A percentile compares a stretch with the other conserved stretches of the same genome.
phyloP scores from a whole-genome alignment of 2,888 invertebrate genomes.

The Nymphalis polychloros region DNA sequence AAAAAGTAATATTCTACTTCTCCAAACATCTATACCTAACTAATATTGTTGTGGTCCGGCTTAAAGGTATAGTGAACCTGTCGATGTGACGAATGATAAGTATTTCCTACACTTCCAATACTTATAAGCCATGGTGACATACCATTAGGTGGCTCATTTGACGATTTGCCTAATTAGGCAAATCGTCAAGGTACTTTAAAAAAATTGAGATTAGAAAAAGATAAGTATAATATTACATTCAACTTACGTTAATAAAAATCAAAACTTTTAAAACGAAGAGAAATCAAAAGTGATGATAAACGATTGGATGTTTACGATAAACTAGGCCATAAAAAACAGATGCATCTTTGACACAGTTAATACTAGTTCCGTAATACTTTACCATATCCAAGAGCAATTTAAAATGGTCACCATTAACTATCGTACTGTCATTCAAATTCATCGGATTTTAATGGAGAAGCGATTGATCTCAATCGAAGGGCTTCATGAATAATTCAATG shows the following conservation, averaged over 20 bases:
- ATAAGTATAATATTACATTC: background rate
- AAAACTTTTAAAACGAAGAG: slow-evolving; percentile 20
- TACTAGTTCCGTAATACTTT: slow-evolving; percentile 16
- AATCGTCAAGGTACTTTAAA: no score
- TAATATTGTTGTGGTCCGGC: no score
- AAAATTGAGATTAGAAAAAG: background rate
- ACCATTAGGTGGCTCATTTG: no score
- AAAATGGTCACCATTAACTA: slow-evolving; percentile 13
- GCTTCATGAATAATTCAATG: slow-evolving; percentile 36
- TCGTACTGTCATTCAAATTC: slow-evolving; percentile 25
- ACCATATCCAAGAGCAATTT: slow-evolving; percentile 16
- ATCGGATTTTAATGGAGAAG: slow-evolving; percentile 29
- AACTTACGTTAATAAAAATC: background rate
- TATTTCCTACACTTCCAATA: no score
- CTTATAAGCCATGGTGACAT: no score
- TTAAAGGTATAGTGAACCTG: no score
- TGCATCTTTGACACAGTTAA: slow-evolving; percentile 9
- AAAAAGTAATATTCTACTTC: no score
- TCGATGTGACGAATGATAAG: no score
- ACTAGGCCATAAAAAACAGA: slow-evolving; percentile 10
- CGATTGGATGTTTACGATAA: background rate
- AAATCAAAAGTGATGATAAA: slow-evolving; percentile 34
- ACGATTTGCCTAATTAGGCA: no score
- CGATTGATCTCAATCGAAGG: slow-evolving; percentile 29
- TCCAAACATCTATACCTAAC: no score